Conservation (phyloP, 1,140 invertebrate species). For the Drosophila mayri region DNA sequence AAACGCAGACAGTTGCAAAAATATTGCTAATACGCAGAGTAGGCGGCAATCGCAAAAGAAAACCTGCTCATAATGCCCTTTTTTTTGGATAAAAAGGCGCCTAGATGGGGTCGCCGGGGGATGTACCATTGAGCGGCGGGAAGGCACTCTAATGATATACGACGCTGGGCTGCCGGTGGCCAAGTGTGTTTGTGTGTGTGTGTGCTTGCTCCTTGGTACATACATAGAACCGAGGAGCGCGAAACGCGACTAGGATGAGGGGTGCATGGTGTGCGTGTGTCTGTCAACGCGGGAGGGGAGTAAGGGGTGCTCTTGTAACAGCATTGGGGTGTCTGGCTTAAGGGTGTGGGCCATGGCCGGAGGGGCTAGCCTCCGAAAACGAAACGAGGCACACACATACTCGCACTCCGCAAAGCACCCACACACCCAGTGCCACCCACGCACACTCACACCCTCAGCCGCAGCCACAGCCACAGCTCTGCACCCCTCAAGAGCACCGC, state of each 20-base stretch:
- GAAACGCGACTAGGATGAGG: conserved; percentile 46
- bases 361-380: conserved; percentile 63
- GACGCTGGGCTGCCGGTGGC: conserved; percentile 31
- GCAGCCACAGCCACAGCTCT: conserved; percentile 10
- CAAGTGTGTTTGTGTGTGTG: conserved; percentile 3
- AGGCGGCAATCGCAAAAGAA: conserved; percentile 63
- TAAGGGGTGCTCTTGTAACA: conserved; percentile 24
- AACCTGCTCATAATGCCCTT: conserved; percentile 77
- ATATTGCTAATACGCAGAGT: conserved; percentile 78
- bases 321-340: conserved; percentile 56
- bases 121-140: conserved; percentile 2
- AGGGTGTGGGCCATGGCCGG: conserved; percentile 20
- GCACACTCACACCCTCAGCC: neutral
- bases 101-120: conserved; percentile 34
- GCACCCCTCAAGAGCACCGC: conserved; percentile 52
- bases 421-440: conserved; percentile 6
- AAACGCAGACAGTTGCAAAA: conserved; percentile 68
- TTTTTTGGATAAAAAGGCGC: conserved; percentile 66
- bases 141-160: conserved; percentile 73
- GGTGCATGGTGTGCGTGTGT: conserved; percentile 37
- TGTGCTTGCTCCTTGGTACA: conserved; percentile 44
- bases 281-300: conserved; percentile 17
- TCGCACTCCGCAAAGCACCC: conserved; percentile 15
- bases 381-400: conserved; percentile 60
- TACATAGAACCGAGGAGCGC: conserved; percentile 40